Conservation (phyloP, 2,113 vertebrate genomes). For the Cynocephalus volans region DNA sequence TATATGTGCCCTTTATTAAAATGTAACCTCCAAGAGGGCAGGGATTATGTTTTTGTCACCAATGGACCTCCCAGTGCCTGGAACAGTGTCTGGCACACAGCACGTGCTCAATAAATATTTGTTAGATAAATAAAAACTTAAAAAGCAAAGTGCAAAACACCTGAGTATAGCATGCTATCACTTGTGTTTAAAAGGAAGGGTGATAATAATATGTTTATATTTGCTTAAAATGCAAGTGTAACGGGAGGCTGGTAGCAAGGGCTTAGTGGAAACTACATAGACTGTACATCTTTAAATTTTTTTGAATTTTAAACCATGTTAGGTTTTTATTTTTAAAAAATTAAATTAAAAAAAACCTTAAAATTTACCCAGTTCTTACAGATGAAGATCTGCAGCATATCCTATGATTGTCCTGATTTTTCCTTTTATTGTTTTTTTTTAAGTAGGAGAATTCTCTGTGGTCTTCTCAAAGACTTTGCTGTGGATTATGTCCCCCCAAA, state of each 20-base stretch:
- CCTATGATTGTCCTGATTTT: not conserved
- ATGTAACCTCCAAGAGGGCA: not conserved
- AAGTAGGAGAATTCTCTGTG: not conserved
- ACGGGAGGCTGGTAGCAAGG: not conserved
- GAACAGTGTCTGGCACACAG: not conserved
- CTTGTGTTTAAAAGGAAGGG: not conserved
- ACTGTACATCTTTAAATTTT: not conserved
- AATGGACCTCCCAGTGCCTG: not conserved
- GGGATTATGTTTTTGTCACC: not conserved
- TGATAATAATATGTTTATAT: not conserved
- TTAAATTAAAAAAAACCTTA: not conserved
- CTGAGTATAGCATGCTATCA: not conserved
- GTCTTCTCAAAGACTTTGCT: not conserved
- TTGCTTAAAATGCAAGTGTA: constrained; percentile 4
- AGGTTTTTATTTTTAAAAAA: not conserved
- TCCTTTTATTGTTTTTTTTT: not conserved
- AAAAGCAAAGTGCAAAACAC: not conserved
- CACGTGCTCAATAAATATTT: not conserved
- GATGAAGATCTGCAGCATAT: not conserved
- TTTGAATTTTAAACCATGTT: not conserved
- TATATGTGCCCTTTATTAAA: not conserved
- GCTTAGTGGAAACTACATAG: not conserved
- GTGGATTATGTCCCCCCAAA: no score
- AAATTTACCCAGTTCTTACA: not conserved
- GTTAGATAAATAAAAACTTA: constrained; percentile 6